Conservation (phyloP, 2,113 vertebrate species). For the Stictonetta naevosa region DNA sequence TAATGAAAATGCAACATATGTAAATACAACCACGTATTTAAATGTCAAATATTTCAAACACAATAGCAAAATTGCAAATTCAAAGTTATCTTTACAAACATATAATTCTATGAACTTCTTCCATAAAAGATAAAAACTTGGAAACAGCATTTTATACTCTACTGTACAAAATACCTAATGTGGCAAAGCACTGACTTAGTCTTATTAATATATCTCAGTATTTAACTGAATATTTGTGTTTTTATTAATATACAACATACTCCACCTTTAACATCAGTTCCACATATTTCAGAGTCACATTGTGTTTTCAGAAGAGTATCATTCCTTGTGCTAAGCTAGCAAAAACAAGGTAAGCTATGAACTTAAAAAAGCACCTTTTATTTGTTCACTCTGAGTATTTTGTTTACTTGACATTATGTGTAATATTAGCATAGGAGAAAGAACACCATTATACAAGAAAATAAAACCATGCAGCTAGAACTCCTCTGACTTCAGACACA, state of each 20-base stretch:
- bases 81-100: slow-evolving; percentile 36
- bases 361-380: neutral
- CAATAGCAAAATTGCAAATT: slow-evolving; percentile 58
- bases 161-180: neutral
- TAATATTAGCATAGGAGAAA: neutral
- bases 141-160: neutral
- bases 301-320: neutral
- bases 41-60: slow-evolving; percentile 59
- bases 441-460: slow-evolving; percentile 5
- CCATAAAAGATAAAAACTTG: neutral
- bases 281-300: neutral
- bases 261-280: neutral
- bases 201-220: neutral
- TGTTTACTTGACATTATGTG: neutral
- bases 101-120: neutral
- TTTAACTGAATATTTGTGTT: neutral
- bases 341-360: neutral
- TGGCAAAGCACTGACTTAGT: neutral
- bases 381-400: neutral
- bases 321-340: neutral
- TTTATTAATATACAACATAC: neutral
- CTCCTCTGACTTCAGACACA: slow-evolving; percentile 17
- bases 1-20: slow-evolving; percentile 75
- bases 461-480: slow-evolving; percentile 37
- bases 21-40: slow-evolving; percentile 62